Evolutionary conservation across 2,888 invertebrate species (phyloP).

Genomic region (Agrotis ipsilon): DNA sequence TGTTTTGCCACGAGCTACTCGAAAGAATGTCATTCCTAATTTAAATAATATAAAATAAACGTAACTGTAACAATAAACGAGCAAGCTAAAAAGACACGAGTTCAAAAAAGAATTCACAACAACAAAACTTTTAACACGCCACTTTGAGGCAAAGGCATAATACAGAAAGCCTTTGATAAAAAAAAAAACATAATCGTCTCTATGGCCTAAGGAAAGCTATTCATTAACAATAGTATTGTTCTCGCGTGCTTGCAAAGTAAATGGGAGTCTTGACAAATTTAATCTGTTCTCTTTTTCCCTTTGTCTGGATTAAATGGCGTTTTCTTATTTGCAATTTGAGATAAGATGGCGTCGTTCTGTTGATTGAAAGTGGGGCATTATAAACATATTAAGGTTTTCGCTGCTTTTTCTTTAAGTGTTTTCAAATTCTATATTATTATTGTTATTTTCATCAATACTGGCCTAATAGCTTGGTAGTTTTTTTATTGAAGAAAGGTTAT

Average conservation of each 20-base stretch:
- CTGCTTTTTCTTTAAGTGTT: neutral
- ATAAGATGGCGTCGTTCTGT: conserved; percentile 32
- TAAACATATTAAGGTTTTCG: conserved; percentile 23
- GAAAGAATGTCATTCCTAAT: too few relatives aligned
- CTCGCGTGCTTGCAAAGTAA: conserved; percentile 49
- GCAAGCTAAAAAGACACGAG: conserved; percentile 18
- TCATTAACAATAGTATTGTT: conserved; percentile 68
- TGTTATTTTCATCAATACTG: too few relatives aligned
- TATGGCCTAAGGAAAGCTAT: conserved; percentile 55
- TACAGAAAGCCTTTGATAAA: conserved; percentile 34
- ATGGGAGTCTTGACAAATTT: conserved; percentile 69
- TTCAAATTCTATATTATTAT: neutral
- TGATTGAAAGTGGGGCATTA: conserved; percentile 52
- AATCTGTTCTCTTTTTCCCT: conserved; percentile 62
- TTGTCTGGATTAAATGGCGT: conserved; percentile 67
- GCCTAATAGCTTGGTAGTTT: too few relatives aligned
- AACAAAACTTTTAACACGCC: conserved; percentile 43
- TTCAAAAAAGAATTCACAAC: conserved; percentile 41
- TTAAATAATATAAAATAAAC: neutral
- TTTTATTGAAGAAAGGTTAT: too few relatives aligned
- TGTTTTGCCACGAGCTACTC: too few relatives aligned
- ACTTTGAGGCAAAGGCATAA: conserved; percentile 53
- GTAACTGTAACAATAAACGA: neutral
- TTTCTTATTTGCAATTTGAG: conserved; percentile 64
- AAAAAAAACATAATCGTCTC: conserved; percentile 49